Base-by-base conservation (phyloP, 2,113 vertebrate genomes). In the Thunnus maccoyii region DNA sequence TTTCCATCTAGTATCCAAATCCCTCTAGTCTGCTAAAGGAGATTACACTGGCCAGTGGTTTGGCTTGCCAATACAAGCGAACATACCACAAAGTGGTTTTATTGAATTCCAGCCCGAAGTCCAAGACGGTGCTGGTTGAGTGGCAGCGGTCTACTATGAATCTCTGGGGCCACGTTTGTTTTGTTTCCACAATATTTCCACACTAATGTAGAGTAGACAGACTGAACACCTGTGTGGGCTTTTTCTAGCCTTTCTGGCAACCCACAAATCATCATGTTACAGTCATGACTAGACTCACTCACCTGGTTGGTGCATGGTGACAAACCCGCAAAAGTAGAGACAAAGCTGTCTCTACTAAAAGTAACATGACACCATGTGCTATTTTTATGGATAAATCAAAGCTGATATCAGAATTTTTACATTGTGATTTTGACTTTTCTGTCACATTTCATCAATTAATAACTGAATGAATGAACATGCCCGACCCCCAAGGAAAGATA, bases 21-120 rank as follows among this genome's bases (percentile, higher is more conserved):
- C 51, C 50, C 32, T 16, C 13, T 22, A 16, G 74, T 52, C 77
- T 70, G 72, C 69, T 51, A 25, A 73, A 73, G 51, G 58, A 65
- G 68, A 86, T 82, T 77, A 73, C 30, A 68, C 36, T 77, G 64
- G 30, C 52, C 36, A 44, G 51, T 63, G 67, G 64, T 80, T 85
- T 80, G 52, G 48, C 62, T 86, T 69, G 65, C 70, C 69, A 87
- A 44, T 63, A 78, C 63, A 87, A 79, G 22, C 36, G 80, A 75
- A 72, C 76, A 78, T 68, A 64, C 72, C 76, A 71, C 68, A 84
- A 65, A 56, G 36, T 68, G 67, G 63, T 62, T 80, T 83, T 64
- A 71, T 27, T 81, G 3, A 71, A 78, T 52, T 85, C 41, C 64
- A 70, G 76, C 64, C 41, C 22, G 27, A 74, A 83, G 70, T 72